Evolutionary conservation across 2,113 vertebrate species (phyloP), one percentile per base, ranked within the genome.

Genomic region (Phainopepla nitens): DNA sequence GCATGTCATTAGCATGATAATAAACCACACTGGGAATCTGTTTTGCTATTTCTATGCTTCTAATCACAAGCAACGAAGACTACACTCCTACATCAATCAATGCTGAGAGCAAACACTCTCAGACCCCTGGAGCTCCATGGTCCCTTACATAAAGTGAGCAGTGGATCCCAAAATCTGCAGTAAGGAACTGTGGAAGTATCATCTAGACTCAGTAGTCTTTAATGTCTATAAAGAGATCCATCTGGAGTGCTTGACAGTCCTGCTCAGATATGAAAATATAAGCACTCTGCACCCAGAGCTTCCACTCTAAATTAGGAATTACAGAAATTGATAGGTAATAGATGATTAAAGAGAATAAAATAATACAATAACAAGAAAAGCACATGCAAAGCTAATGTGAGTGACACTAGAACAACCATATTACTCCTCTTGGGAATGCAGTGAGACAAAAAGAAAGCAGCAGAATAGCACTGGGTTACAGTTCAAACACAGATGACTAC

Each of bases 1-100:
- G 75, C 45, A 80, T 35, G 33, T 82, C 70, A 94, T 96, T 94
- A 95, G 62, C 95, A 94, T 93, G 75, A 95, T 83, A 96, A 96
- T 93, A 91, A 87, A 50, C 15, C 58, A 45, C 58, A 77, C 66
- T 51, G 75, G 69, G 58, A 73, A 91, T 85, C 78, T 56, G 28
- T 70, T 93, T 93, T 79, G 73, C 29, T 85, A 9, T 69, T 66
- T 60, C 69, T 91, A 33, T 56, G 45, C 70, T 76, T 82, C 65
- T 72, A 9, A 54, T 85, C 57, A 42, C 13, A 56, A 96, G 69
- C 28, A 94, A 82, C 0, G 0, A 70, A 82, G 45, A 42, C 36
- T 44, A 76, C 77, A 72, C 85, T 94, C 81, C 70, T 79, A 39
- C 42, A 64, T 51, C 87, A 51, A 47, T 51, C 69, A 70, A 33